Conservation (phyloP, 2,888 invertebrate species). For the Macropis europaea region DNA sequence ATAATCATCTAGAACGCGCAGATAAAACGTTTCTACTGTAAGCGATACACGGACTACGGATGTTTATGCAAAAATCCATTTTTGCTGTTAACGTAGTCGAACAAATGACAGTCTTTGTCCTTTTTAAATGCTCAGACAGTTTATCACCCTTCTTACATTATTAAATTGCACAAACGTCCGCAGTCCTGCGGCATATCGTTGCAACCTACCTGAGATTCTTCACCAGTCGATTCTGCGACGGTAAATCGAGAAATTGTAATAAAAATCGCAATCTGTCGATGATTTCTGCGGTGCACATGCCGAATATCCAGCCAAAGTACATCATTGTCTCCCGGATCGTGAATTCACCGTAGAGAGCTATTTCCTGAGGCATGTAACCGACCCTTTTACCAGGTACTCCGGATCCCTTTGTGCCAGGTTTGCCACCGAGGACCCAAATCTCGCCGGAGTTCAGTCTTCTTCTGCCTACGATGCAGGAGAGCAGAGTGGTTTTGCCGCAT, state of each 20-base stretch:
- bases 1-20: too few relatives aligned
- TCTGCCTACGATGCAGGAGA: slow-evolving; percentile 95
- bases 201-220: slow-evolving; percentile 85
- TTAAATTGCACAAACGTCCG: too few relatives aligned
- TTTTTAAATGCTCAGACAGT: too few relatives aligned
- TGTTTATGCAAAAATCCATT: too few relatives aligned
- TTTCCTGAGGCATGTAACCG: slow-evolving; percentile 98
- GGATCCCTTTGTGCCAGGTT: slow-evolving; percentile 93
- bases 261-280: slow-evolving; percentile 91
- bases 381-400: slow-evolving; percentile 96
- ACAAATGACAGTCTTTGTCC: too few relatives aligned
- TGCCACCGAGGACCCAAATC: slow-evolving; percentile 94
- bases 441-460: slow-evolving; percentile 92
- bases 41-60: too few relatives aligned
- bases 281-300: slow-evolving; percentile 92
- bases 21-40: too few relatives aligned
- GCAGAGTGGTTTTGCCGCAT: slow-evolving; percentile 97
- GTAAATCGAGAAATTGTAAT: slow-evolving; percentile 93
- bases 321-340: slow-evolving; percentile 97
- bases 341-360: slow-evolving; percentile 94
- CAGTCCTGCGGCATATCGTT: too few relatives aligned
- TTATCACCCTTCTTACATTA: too few relatives aligned
- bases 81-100: too few relatives aligned
- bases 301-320: slow-evolving; percentile 98
- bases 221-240: slow-evolving; percentile 90